These are phyloP conservation scores for Ernsta delagoae DNA, from an alignment of 2,888 invertebrate species.

Conservation along the genomic window DNA sequence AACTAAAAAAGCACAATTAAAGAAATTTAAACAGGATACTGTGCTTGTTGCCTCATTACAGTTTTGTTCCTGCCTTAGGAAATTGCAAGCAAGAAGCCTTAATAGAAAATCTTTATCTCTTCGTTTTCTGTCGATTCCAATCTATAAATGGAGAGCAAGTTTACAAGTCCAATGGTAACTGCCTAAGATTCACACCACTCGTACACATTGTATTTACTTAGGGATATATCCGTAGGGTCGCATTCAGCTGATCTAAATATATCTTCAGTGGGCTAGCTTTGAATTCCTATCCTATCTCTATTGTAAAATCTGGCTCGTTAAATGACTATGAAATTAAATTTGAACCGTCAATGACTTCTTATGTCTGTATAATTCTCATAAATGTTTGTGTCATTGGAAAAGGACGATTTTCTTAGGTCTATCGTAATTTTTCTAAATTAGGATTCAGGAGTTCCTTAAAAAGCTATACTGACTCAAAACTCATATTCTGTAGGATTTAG, in stretches of 20 bases:
- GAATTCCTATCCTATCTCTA: constrained; percentile 4
- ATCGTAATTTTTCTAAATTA: too few species aligned
- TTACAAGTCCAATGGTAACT: constrained; percentile 37
- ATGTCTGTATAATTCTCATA: too few species aligned
- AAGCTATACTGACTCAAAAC: too few species aligned
- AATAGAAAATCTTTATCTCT: constrained; percentile 38
- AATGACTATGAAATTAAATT: too few species aligned
- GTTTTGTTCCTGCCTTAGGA: constrained; percentile 33
- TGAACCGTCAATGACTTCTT: too few species aligned
- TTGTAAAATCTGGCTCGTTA: too few species aligned
- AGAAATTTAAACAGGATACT: constrained; percentile 35
- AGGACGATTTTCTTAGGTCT: too few species aligned
- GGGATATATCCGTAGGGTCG: constrained; percentile 28
- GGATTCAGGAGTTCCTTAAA: too few species aligned
- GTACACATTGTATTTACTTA: constrained; percentile 29
- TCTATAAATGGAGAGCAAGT: constrained; percentile 38
- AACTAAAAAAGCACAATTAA: constrained; percentile 34
- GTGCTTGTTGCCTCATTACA: constrained; percentile 31
- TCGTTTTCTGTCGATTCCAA: constrained; percentile 38
- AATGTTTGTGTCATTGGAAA: too few species aligned
- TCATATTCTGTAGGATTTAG: too few species aligned
- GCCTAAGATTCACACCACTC: constrained; percentile 35
- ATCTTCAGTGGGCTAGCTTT: constrained; percentile 15
- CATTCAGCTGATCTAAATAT: constrained; percentile 33
- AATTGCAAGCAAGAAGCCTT: constrained; percentile 35